These are phyloP conservation scores for Orthonevra nobilis DNA, from an alignment of 2,888 invertebrate species.

Conservation along the genomic window DNA sequence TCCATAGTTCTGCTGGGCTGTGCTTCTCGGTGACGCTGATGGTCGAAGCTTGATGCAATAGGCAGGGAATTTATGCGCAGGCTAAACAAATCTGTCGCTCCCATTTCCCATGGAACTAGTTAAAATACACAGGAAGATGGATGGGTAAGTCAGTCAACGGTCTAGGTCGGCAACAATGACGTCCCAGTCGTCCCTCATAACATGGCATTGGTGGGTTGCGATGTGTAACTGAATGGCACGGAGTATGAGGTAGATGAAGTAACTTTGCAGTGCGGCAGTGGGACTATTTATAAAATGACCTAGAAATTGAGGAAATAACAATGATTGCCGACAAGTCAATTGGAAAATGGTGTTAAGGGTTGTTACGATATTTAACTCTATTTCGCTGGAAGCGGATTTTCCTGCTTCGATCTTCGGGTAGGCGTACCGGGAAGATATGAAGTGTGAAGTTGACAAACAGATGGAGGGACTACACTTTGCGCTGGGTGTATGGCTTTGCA, in stretches of 20 bases:
- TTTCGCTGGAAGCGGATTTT: conserved; percentile 67
- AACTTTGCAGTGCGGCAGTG: conserved; percentile 32
- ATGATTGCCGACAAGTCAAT: conserved; percentile 69
- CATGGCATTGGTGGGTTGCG: conserved; percentile 47
- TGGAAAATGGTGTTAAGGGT: conserved; percentile 70
- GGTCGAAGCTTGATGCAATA: conserved; percentile 21
- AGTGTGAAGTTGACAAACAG: no score
- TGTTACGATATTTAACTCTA: conserved; percentile 68
- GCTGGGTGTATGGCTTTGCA: background rate
- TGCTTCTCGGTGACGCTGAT: no score
- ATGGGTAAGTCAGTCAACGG: conserved; percentile 56
- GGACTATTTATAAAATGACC: conserved; percentile 68
- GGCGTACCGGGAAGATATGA: conserved; percentile 15
- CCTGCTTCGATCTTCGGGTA: conserved; percentile 66
- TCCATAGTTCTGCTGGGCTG: conserved; percentile 18
- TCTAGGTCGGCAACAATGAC: conserved; percentile 61
- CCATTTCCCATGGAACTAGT: conserved; percentile 52
- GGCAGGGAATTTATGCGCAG: conserved; percentile 55
- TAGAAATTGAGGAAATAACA: conserved; percentile 70
- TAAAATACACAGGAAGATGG: conserved; percentile 42
- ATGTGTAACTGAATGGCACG: background rate
- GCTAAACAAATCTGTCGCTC: conserved; percentile 65
- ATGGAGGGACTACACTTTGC: no score
- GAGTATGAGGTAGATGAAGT: background rate
- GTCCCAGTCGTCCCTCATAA: conserved; percentile 62